Conservation (phyloP, 2,113 vertebrate genomes). For the Cygnus atratus region DNA sequence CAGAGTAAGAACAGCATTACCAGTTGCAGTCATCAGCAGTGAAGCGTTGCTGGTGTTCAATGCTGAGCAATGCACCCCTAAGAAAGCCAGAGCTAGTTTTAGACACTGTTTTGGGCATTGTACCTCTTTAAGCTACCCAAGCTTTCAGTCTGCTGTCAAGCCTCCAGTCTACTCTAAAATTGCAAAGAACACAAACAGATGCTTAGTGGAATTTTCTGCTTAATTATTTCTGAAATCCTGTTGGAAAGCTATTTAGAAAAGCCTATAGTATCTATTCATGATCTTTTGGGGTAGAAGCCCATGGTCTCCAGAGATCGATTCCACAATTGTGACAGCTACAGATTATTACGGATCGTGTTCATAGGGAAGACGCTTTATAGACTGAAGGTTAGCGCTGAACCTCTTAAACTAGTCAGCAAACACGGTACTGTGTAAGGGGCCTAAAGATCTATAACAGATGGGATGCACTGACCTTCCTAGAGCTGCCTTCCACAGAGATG, state of each 20-base stretch:
- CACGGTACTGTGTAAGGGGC: rapidly evolving
- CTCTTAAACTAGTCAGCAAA: background rate
- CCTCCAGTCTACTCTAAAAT: background rate
- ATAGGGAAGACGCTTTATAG: background rate
- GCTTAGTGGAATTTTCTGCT: background rate
- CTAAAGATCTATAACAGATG: background rate
- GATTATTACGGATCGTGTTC: background rate
- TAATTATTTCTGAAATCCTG: background rate
- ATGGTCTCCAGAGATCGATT: background rate
- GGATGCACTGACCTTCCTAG: conserved; percentile 82
- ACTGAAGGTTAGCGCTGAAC: background rate
- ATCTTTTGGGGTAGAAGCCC: background rate
- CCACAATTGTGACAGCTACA: background rate
- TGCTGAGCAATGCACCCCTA: background rate
- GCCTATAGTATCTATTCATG: background rate
- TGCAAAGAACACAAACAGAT: background rate
- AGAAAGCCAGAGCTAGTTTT: background rate
- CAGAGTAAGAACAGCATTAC: background rate
- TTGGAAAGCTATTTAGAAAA: background rate
- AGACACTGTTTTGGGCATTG: background rate
- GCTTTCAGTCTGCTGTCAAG: background rate
- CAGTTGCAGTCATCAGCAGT: background rate
- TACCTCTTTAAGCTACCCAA: background rate
- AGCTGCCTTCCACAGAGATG: conserved; percentile 88
- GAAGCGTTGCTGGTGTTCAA: background rate